phyloP scores from a whole-genome alignment of 2,797 vertebrate species.

The Agapornis canus region DNA sequence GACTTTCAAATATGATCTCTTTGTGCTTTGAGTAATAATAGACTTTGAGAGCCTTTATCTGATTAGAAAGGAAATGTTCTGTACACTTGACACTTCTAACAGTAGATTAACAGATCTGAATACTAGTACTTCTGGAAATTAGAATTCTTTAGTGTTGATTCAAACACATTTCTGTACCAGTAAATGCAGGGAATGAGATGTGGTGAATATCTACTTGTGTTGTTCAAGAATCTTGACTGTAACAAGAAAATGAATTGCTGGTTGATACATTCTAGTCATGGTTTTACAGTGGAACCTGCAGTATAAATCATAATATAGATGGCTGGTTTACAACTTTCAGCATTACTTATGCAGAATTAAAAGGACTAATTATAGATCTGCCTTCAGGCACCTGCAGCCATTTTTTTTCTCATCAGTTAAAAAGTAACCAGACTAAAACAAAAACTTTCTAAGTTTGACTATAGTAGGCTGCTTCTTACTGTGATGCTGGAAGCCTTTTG shows the following conservation, averaged over 20 bases:
- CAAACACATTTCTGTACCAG: not conserved
- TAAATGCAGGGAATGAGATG: not conserved
- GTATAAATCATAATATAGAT: not conserved
- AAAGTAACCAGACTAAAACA: not conserved
- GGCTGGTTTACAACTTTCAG: not conserved
- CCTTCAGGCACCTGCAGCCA: not conserved
- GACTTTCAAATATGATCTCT: not conserved
- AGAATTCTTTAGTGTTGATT: not conserved
- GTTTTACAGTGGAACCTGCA: not conserved
- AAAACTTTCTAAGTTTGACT: not conserved
- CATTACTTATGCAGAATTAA: not conserved
- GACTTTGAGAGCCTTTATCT: not conserved
- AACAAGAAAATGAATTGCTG: not conserved
- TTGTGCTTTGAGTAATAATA: not conserved
- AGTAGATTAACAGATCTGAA: not conserved
- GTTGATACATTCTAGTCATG: not conserved
- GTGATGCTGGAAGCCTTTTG: not conserved
- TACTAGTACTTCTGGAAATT: not conserved
- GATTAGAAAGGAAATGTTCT: not conserved
- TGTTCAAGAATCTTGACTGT: not conserved
- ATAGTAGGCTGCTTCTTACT: not conserved
- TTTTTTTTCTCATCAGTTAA: not conserved
- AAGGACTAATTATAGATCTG: not conserved
- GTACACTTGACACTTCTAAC: not conserved
- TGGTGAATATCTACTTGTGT: not conserved